Percentiles rank a stretch among this genome's conserved stretches.
phyloP scores from a whole-genome alignment of 2,888 invertebrate genomes.

The Conchocele bisecta region DNA sequence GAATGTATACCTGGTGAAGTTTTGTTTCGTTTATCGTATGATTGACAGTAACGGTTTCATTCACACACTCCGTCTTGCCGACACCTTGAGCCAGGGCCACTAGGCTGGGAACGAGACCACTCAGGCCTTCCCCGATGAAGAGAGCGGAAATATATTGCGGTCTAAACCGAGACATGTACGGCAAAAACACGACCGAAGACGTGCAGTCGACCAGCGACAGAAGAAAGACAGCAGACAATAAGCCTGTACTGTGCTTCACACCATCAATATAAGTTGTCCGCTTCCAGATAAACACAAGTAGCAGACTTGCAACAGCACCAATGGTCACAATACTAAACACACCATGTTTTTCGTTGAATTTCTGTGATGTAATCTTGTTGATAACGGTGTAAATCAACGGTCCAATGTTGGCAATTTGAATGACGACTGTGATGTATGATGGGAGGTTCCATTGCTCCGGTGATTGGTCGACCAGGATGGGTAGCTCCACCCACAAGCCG shows the following conservation, averaged over 20 bases:
- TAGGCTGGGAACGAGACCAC: slow-evolving; percentile 90
- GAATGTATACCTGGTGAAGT: slow-evolving; percentile 57
- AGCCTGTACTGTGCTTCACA: slow-evolving; percentile 77
- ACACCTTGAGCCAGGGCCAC: slow-evolving; percentile 91
- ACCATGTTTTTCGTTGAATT: slow-evolving; percentile 79
- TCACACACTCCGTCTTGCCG: slow-evolving; percentile 81
- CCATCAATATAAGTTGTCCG: slow-evolving; percentile 85
- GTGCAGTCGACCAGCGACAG: slow-evolving; percentile 92
- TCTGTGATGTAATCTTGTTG: slow-evolving; percentile 36
- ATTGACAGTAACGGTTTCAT: slow-evolving; percentile 43
- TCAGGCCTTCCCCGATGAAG: slow-evolving; percentile 84
- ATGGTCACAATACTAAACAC: slow-evolving; percentile 83
- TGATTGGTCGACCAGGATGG: slow-evolving; percentile 89
- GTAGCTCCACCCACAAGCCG: slow-evolving; percentile 93
- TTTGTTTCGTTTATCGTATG: slow-evolving; percentile 76
- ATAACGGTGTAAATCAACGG: slow-evolving; percentile 87
- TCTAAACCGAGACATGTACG: slow-evolving; percentile 88
- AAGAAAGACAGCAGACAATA: slow-evolving; percentile 87
- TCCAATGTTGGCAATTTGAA: slow-evolving; percentile 92
- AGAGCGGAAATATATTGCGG: slow-evolving; percentile 91
- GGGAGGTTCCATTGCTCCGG: slow-evolving; percentile 95
- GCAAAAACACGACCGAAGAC: slow-evolving; percentile 93
- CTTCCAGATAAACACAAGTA: slow-evolving; percentile 84
- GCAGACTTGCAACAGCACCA: slow-evolving; percentile 82
- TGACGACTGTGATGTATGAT: slow-evolving; percentile 91